Evolutionary conservation across 2,113 vertebrate genomes (phyloP).

Genomic region (Colius striatus): DNA sequence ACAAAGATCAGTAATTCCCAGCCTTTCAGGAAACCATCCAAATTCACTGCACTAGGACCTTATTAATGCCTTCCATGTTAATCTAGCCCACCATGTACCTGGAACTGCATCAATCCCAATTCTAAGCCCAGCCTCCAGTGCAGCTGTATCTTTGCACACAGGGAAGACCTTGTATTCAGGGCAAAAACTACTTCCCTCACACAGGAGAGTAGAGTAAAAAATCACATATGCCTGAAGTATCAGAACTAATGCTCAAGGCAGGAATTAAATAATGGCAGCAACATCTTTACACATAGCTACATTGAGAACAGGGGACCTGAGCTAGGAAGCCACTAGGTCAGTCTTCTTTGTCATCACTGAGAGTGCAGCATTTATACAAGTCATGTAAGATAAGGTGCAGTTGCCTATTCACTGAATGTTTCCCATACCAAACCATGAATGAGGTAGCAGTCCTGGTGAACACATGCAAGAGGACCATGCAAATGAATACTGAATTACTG

Average conservation of each 20-base stretch:
- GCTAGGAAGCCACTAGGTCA: not conserved
- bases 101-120: constrained; percentile 24
- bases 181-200: not conserved
- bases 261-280: not conserved
- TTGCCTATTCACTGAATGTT: not conserved
- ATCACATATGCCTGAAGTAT: not conserved
- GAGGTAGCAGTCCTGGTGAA: not conserved
- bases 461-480: not conserved
- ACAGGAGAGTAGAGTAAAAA: not conserved
- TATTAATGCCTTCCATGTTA: constrained; percentile 52
- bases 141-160: not conserved
- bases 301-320: not conserved
- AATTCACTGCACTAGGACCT: constrained; percentile 39
- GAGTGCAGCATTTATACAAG: fast-evolving
- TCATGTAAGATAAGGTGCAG: not conserved
- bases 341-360: not conserved
- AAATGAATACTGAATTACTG: not conserved
- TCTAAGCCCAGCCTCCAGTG: not conserved
- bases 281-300: not conserved
- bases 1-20: constrained; percentile 66
- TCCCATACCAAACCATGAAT: not conserved
- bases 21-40: constrained; percentile 54
- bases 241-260: fast-evolving
- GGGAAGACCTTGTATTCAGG: not conserved
- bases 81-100: constrained; percentile 41